phyloP scores from a whole-genome alignment of 2,888 invertebrate genomes.

The Plagiodera versicolora region DNA sequence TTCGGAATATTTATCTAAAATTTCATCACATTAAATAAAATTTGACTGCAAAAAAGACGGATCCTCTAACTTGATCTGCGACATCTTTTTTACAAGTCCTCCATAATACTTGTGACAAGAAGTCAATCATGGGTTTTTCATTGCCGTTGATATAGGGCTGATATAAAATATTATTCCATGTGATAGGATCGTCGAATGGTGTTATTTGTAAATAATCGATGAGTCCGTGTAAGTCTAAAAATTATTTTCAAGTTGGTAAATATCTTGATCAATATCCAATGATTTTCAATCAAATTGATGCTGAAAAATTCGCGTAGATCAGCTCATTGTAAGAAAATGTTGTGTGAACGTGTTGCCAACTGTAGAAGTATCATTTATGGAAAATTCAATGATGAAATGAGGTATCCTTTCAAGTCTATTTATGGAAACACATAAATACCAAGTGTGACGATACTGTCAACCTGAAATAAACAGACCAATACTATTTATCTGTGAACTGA shows the following conservation, averaged over 20 bases:
- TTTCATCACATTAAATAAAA: background rate
- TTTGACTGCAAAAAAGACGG: background rate
- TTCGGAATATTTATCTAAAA: slow-evolving; percentile 64
- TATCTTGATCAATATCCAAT: background rate
- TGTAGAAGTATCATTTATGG: too few relatives aligned
- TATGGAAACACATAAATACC: too few relatives aligned
- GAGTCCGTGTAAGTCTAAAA: slow-evolving; percentile 58
- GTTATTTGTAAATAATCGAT: slow-evolving; percentile 63
- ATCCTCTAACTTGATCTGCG: slow-evolving; percentile 58
- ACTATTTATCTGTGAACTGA: too few relatives aligned
- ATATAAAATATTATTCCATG: slow-evolving; percentile 60
- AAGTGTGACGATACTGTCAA: too few relatives aligned
- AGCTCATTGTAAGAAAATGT: too few relatives aligned
- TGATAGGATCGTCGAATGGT: slow-evolving; percentile 58
- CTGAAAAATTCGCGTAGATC: too few relatives aligned
- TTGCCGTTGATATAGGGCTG: slow-evolving; percentile 57
- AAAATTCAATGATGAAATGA: too few relatives aligned
- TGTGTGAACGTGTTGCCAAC: too few relatives aligned
- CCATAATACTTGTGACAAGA: slow-evolving; percentile 66
- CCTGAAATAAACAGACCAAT: too few relatives aligned
- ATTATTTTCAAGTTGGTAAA: slow-evolving; percentile 22
- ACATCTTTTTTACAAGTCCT: slow-evolving; percentile 70
- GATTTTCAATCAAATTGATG: too few relatives aligned
- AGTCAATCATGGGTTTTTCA: slow-evolving; percentile 55
- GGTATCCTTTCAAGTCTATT: too few relatives aligned